Evolutionary conservation across 2,113 vertebrate genomes (phyloP).

Genomic region (Pungitius pungitius): DNA sequence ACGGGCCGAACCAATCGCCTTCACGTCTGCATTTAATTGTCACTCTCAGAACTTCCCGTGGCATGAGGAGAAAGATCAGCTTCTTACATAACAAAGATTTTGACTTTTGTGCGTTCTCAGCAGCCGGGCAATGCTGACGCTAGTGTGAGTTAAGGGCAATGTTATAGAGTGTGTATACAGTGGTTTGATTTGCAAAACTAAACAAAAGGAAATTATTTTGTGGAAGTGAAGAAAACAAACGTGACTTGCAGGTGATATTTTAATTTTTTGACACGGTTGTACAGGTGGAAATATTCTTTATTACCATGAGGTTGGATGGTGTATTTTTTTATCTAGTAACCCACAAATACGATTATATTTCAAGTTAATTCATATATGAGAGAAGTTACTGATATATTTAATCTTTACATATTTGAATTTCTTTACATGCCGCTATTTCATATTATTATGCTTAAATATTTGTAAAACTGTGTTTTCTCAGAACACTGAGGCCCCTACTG

Average conservation of each 20-base stretch:
- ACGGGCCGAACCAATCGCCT: not conserved
- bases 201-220: not conserved
- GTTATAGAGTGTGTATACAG: not conserved
- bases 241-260: not conserved
- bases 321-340: not conserved
- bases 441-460: not conserved
- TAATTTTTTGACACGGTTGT: not conserved
- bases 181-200: not conserved
- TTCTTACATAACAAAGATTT: not conserved
- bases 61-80: not conserved
- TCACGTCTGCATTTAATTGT: not conserved
- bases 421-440: constrained; percentile 30
- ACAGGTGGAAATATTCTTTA: not conserved
- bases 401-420: constrained; percentile 16
- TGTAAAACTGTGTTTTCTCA: constrained; percentile 6
- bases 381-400: not conserved
- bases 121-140: not conserved
- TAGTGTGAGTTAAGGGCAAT: not conserved
- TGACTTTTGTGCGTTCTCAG: not conserved
- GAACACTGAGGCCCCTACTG: not conserved
- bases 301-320: not conserved
- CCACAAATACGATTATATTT: too few species aligned
- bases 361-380: constrained; percentile 6
- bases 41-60: constrained; percentile 1
- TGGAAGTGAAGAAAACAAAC: not conserved